Conservation (phyloP, 2,888 invertebrate species). For the Mamestra brassicae region DNA sequence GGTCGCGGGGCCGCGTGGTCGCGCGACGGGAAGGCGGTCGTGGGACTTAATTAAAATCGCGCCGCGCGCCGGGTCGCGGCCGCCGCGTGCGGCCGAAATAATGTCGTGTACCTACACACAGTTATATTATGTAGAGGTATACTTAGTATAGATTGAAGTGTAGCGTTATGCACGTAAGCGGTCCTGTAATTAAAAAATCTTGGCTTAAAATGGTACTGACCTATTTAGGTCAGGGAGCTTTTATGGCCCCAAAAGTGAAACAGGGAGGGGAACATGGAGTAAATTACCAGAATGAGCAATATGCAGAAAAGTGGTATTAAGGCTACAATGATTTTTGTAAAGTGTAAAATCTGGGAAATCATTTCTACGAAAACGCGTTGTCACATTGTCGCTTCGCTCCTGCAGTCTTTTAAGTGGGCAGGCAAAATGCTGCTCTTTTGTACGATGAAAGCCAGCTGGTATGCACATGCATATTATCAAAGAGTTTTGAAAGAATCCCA, state of each 20-base stretch:
- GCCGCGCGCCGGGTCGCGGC: conserved; percentile 53
- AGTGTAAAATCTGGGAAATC: background rate
- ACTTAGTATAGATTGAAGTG: background rate
- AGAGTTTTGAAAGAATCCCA: background rate
- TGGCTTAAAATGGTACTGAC: background rate
- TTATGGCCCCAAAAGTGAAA: background rate
- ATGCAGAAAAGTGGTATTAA: background rate
- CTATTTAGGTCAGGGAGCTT: background rate
- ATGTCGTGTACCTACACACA: conserved; percentile 28
- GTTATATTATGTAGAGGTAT: background rate
- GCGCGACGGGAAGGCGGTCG: conserved; percentile 52
- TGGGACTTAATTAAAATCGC: conserved; percentile 66
- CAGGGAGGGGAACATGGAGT: no score
- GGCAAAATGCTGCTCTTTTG: no score
- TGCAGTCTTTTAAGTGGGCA: no score
- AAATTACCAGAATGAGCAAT: background rate
- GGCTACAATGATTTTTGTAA: no score
- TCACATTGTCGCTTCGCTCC: no score
- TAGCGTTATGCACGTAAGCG: background rate
- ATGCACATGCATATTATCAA: background rate
- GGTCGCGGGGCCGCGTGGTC: conserved; percentile 50
- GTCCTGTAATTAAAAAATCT: background rate
- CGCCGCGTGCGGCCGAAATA: conserved; percentile 55
- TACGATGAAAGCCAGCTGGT: background rate
- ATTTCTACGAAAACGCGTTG: no score